phyloP scores from a whole-genome alignment of 1,140 invertebrate species.

The Hyphantria cunea region DNA sequence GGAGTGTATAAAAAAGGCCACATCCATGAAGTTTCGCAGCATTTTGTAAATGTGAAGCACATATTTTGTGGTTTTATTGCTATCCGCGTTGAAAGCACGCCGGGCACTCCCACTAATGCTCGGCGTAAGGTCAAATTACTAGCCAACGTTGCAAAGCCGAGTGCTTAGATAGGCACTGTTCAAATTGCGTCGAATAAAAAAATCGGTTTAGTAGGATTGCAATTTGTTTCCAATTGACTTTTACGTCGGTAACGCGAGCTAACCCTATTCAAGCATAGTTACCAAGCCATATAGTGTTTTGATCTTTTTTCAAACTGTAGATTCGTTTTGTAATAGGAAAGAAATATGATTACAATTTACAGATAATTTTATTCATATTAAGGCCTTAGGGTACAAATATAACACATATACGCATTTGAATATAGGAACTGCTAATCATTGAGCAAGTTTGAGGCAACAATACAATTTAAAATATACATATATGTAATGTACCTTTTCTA shows the following conservation, averaged over 20 bases:
- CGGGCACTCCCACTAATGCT: slow-evolving; percentile 51
- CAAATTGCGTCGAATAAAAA: slow-evolving; percentile 53
- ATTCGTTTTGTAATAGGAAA: slow-evolving; percentile 25
- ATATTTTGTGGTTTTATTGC: slow-evolving; percentile 51
- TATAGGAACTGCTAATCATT: background rate
- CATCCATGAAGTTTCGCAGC: slow-evolving; percentile 40
- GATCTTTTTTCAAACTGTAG: slow-evolving; percentile 23
- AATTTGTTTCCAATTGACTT: slow-evolving; percentile 44
- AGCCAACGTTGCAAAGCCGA: slow-evolving; percentile 34
- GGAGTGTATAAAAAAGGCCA: slow-evolving; percentile 35
- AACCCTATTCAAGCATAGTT: slow-evolving; percentile 7
- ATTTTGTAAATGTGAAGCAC: slow-evolving; percentile 39
- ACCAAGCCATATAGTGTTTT: slow-evolving; percentile 2
- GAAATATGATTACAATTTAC: slow-evolving; percentile 10
- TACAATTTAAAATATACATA: no score
- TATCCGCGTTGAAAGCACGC: slow-evolving; percentile 49
- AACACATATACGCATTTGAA: background rate
- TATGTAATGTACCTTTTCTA: background rate
- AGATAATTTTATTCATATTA: slow-evolving; percentile 10
- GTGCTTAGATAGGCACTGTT: slow-evolving; percentile 45
- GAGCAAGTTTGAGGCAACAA: background rate
- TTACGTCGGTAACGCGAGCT: slow-evolving; percentile 21
- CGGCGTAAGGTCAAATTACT: slow-evolving; percentile 58
- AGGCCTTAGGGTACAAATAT: slow-evolving; percentile 2
- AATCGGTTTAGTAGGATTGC: slow-evolving; percentile 43